A percentile compares a stretch with the other conserved stretches of the same genome.
Evolutionary conservation across 2,888 invertebrate species (phyloP).

Genomic region (Mamestra brassicae): DNA sequence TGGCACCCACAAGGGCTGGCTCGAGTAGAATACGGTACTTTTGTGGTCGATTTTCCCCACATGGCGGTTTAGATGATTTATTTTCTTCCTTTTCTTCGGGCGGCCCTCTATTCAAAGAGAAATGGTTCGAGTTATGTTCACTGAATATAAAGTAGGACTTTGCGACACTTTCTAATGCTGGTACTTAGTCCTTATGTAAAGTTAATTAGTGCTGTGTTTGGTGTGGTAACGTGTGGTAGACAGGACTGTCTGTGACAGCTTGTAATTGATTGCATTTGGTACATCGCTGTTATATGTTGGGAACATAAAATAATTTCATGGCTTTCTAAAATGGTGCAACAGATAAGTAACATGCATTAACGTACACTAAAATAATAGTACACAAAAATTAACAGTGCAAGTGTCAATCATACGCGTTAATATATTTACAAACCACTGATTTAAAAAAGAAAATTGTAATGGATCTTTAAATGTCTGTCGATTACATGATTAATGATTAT

Average conservation of each 20-base stretch:
- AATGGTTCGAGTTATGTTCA: slow-evolving; percentile 27
- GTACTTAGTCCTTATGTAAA: slow-evolving; percentile 25
- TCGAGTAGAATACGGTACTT: slow-evolving; percentile 92
- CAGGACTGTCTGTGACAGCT: not conserved
- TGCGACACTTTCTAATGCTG: slow-evolving; percentile 35
- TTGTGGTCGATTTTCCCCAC: slow-evolving; percentile 60
- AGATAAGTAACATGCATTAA: not conserved
- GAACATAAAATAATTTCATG: not conserved
- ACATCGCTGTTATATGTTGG: not conserved
- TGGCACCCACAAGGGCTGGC: slow-evolving; percentile 93
- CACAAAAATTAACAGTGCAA: not conserved
- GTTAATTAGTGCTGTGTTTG: slow-evolving; percentile 13
- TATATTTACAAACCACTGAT: not conserved
- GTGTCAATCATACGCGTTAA: not conserved
- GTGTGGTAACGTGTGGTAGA: not conserved
- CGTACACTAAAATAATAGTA: not conserved
- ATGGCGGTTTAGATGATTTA: slow-evolving; percentile 57
- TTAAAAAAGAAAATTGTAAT: not conserved
- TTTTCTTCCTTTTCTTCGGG: slow-evolving; percentile 58
- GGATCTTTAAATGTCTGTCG: not conserved
- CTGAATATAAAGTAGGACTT: slow-evolving; percentile 36
- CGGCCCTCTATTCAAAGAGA: slow-evolving; percentile 63
- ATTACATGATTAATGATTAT: slow-evolving; percentile 8
- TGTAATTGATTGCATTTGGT: not conserved
- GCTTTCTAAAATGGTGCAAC: not conserved